Conservation (phyloP, 2,113 vertebrate species). For the Sylvilagus bachmani region DNA sequence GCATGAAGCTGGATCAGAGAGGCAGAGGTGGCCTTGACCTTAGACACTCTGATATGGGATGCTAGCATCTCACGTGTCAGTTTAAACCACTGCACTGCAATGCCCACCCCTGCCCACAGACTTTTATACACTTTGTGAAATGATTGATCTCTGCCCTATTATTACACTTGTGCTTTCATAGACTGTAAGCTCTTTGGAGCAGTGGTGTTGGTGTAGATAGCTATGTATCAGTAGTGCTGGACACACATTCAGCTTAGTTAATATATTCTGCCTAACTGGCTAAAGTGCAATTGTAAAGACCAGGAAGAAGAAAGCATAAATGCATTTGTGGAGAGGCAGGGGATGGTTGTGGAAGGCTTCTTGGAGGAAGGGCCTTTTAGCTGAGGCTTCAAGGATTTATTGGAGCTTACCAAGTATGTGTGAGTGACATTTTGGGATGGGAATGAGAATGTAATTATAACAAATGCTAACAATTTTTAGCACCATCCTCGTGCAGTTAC, state of each 20-base stretch:
- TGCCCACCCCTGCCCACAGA: too few relatives aligned
- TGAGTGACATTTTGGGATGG: background rate
- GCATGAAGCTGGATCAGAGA: too few relatives aligned
- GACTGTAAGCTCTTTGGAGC: background rate
- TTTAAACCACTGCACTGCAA: too few relatives aligned
- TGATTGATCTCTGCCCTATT: background rate
- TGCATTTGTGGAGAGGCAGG: background rate
- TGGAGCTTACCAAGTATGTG: background rate
- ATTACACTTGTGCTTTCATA: background rate
- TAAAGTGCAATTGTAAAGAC: background rate
- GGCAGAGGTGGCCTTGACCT: too few relatives aligned
- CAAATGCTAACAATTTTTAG: background rate
- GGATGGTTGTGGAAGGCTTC: background rate
- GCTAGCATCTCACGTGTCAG: too few relatives aligned
- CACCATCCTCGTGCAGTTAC: rapidly evolving
- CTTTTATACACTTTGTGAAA: background rate
- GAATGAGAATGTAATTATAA: background rate
- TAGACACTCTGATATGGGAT: too few relatives aligned
- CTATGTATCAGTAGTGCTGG: background rate
- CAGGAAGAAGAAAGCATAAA: background rate
- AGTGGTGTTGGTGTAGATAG: background rate
- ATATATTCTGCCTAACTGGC: background rate
- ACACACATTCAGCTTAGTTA: background rate
- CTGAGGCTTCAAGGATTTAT: background rate
- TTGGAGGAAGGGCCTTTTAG: background rate